Evolutionary conservation across 2,797 vertebrate species (phyloP).

Genomic region (Tapera naevia): DNA sequence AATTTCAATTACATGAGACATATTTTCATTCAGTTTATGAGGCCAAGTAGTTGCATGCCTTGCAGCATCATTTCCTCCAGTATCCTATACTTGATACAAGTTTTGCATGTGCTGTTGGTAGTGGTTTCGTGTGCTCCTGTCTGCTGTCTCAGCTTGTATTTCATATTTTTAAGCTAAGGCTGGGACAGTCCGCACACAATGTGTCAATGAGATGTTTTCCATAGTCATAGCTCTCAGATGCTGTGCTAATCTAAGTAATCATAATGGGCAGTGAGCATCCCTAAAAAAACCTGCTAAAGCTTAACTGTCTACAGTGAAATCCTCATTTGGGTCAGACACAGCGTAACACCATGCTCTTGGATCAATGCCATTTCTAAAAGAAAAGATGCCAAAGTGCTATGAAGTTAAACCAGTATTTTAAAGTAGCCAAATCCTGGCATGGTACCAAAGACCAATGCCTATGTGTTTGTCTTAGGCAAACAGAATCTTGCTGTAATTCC

Average conservation of each 20-base stretch:
- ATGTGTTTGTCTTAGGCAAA: background rate
- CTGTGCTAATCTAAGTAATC: background rate
- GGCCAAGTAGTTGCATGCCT: background rate
- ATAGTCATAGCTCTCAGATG: background rate
- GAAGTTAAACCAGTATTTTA: background rate
- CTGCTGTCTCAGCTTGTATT: background rate
- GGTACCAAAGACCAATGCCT: background rate
- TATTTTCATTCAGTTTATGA: background rate
- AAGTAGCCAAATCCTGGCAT: background rate
- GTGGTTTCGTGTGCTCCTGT: background rate
- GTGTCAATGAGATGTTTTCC: background rate
- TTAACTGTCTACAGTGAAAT: background rate
- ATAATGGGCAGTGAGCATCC: background rate
- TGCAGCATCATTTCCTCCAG: background rate
- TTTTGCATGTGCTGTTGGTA: background rate
- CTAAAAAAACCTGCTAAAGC: background rate
- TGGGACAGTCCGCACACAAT: background rate
- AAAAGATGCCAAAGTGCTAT: background rate
- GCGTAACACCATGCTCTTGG: rapidly evolving
- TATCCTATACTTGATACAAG: background rate
- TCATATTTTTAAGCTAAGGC: background rate
- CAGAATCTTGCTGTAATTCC: background rate
- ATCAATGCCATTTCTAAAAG: background rate
- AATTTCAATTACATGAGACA: background rate
- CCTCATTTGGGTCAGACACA: background rate